Base-by-base conservation (phyloP, 2,113 vertebrate species). In the Corydoras maculifer region DNA sequence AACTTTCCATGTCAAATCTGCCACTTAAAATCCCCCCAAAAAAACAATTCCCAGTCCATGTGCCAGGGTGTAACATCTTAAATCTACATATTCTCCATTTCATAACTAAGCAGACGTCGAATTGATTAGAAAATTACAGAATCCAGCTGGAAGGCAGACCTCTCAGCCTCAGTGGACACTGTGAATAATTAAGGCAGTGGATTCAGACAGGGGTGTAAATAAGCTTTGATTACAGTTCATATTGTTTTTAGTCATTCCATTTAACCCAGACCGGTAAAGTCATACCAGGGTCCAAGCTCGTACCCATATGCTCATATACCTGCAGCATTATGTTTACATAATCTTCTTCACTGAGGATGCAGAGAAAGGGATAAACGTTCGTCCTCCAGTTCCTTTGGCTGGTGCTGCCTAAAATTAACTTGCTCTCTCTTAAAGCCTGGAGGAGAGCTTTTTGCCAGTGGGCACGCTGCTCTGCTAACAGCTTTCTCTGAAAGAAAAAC, bases 311-410 rank as follows among this genome's bases (percentile, higher is more conserved):
- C 18, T 43, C 35, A 55, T 77, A 60, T 81, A 97, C 94, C 90
- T 93, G 88, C 67, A 96, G 48, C 93, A 97, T 92, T 79, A 94
- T 91, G 79, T 86, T 86, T 58, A 93, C 89, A 0, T 94, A 96
- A 25, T 95, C 91, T 13, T 72, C 51, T 7, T 97, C 93, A 0
- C 86, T 79, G 71, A 99, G 85, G 79, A 97, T 78, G 60, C 91
- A 93, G 54, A 98, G 83, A 82, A 91, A 94, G 0, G 96, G 94
- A 80, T 93, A 94, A 10, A 98, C 76, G 11, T 76, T 58, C 6
- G 80, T 81, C 74, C 13, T 82, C 57, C 82, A 78, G 0, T 68
- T 25, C 0, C 0, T 43, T 0, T 1, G 81, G 15, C 51, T 81
- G 69, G 58, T 64, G 0, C 61, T 78, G 15, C 78, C 77, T 80